Conservation (phyloP, 2,888 invertebrate genomes). For the Chironomus tentans region DNA sequence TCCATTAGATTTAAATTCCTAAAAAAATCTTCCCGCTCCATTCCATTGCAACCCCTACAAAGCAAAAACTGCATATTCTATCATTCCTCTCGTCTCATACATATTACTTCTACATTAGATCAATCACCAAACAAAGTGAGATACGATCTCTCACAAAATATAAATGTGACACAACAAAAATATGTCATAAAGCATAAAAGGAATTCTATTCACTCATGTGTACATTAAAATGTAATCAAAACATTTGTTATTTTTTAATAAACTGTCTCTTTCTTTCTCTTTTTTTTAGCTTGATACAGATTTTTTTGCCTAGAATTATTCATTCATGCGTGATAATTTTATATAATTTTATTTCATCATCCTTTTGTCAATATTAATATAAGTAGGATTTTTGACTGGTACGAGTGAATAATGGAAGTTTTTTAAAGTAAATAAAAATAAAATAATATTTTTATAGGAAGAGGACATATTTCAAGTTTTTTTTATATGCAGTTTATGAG, state of each 20-base stretch:
- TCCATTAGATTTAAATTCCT: no score
- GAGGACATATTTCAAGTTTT: no score
- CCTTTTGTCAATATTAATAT: not conserved
- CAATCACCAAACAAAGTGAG: not conserved
- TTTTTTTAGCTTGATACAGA: not conserved
- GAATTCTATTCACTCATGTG: conserved; percentile 7
- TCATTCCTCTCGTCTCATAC: no score
- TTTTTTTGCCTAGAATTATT: not conserved
- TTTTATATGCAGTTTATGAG: no score
- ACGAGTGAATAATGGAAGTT: not conserved
- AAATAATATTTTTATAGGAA: no score
- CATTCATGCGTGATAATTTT: conserved; percentile 3
- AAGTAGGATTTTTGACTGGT: not conserved
- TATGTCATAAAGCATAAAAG: conserved; percentile 1
- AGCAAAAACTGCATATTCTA: no score
- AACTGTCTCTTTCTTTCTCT: not conserved
- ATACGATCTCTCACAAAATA: not conserved
- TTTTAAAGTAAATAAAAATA: not conserved
- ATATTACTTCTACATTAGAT: no score
- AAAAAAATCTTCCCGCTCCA: no score
- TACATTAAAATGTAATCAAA: conserved; percentile 19
- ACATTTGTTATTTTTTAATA: conserved; percentile 25
- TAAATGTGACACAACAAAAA: not conserved
- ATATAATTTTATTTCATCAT: not conserved
- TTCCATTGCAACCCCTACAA: no score